phyloP scores from a whole-genome alignment of 2,113 vertebrate genomes.

The Elgaria multicarinata region DNA sequence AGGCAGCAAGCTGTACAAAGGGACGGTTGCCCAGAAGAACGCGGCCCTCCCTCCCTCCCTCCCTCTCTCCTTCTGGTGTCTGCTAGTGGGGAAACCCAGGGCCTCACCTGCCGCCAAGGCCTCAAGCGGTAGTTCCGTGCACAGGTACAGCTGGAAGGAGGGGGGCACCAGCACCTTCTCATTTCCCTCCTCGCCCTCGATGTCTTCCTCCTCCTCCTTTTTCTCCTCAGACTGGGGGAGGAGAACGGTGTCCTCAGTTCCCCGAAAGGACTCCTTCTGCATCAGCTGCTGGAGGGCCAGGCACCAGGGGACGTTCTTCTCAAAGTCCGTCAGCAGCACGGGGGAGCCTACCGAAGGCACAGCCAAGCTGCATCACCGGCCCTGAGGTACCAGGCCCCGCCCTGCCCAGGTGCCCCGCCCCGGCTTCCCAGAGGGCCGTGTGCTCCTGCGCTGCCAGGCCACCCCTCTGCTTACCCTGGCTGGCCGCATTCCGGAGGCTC shows the following conservation, averaged over 20 bases:
- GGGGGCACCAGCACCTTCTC: constrained; percentile 41
- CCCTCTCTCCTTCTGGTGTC: too few relatives aligned
- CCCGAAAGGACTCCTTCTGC: constrained; percentile 35
- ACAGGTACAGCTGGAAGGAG: constrained; percentile 80
- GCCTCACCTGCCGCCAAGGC: constrained; percentile 76
- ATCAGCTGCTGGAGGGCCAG: constrained; percentile 58
- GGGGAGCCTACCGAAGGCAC: background rate
- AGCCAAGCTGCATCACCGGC: too few relatives aligned
- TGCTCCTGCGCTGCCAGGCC: background rate
- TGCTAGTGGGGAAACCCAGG: too few relatives aligned
- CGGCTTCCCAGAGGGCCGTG: background rate
- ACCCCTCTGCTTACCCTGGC: constrained; percentile 74
- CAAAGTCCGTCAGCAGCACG: constrained; percentile 3
- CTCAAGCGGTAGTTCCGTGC: constrained; percentile 75
- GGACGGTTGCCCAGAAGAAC: too few relatives aligned
- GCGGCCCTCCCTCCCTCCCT: too few relatives aligned
- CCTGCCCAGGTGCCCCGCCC: background rate
- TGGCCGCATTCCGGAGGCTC: constrained; percentile 74
- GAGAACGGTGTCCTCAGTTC: background rate
- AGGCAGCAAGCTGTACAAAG: too few relatives aligned
- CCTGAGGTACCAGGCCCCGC: background rate
- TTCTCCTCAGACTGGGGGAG: background rate
- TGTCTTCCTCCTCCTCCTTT: rapidly evolving
- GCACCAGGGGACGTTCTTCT: constrained; percentile 33
- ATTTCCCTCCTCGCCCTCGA: rapidly evolving